Evolutionary conservation across 2,888 invertebrate genomes (phyloP).

Genomic region (Cerastis leucographa): DNA sequence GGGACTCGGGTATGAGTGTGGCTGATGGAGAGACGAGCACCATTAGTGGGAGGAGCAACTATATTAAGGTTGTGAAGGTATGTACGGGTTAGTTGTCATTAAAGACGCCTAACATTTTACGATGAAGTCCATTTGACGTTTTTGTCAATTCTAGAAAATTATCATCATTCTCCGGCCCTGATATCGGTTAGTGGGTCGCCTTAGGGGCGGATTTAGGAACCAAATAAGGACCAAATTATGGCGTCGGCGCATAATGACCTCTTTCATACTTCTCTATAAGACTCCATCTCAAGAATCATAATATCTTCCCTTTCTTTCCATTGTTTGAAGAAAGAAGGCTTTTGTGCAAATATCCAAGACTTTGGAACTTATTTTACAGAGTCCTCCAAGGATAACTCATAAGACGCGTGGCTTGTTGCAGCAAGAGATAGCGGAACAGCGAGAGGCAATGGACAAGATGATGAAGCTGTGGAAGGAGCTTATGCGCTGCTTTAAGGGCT

Average conservation of each 20-base stretch:
- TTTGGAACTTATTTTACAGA: conserved; percentile 12
- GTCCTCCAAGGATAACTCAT: conserved; percentile 9
- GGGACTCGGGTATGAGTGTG: conserved; percentile 85
- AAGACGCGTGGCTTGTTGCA: conserved; percentile 61
- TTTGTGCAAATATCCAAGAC: not conserved
- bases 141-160: not conserved
- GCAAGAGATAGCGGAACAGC: conserved; percentile 88
- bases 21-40: conserved; percentile 86
- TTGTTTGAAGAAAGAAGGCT: not conserved
- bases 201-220: no score
- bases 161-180: not conserved
- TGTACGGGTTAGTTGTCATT: conserved; percentile 22
- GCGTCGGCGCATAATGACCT: not conserved
- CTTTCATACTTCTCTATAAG: not conserved
- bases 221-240: not conserved
- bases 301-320: not conserved
- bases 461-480: conserved; percentile 88
- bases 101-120: not conserved
- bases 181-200: no score
- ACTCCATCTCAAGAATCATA: not conserved
- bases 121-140: not conserved
- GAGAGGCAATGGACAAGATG: conserved; percentile 89
- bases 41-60: conserved; percentile 84
- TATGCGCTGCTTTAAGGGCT: conserved; percentile 87
- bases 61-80: conserved; percentile 85